These are phyloP conservation scores for Siniperca scherzeri DNA, from an alignment of 2,797 vertebrate genomes.

Conservation along the genomic window DNA sequence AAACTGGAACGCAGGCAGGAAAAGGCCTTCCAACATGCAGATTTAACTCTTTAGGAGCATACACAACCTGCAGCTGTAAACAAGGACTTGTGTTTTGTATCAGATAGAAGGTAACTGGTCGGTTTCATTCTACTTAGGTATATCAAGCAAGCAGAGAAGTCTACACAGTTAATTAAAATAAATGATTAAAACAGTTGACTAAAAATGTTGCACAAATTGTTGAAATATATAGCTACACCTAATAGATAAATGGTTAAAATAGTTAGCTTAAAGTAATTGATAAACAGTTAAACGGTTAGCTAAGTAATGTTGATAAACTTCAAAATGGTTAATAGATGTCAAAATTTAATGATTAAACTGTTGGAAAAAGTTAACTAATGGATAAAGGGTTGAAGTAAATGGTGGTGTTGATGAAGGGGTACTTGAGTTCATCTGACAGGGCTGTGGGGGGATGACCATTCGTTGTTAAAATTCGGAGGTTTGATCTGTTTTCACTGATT, in stretches of 20 bases:
- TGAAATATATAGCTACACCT: background rate
- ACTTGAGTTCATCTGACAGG: background rate
- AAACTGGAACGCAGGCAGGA: constrained; percentile 62
- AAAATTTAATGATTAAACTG: too few relatives aligned
- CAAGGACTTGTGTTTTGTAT: background rate
- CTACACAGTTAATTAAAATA: background rate
- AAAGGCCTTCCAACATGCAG: constrained; percentile 32
- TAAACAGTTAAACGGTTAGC: background rate
- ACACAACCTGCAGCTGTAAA: constrained; percentile 21
- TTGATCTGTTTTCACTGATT: background rate
- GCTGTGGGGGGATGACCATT: background rate
- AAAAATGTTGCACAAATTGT: background rate
- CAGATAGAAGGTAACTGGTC: background rate
- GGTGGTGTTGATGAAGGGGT: background rate
- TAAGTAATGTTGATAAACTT: background rate
- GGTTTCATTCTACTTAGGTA: background rate
- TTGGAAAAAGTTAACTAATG: background rate
- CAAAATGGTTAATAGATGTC: too few relatives aligned
- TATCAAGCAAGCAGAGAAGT: background rate
- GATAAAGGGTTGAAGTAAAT: background rate
- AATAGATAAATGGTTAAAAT: background rate
- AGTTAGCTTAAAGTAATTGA: background rate
- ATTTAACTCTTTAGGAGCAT: constrained; percentile 30
- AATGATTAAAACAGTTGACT: too few relatives aligned
- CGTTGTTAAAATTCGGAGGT: background rate